Conservation (phyloP, 2,797 vertebrate species). For the Chaetodon trifasciatus region DNA sequence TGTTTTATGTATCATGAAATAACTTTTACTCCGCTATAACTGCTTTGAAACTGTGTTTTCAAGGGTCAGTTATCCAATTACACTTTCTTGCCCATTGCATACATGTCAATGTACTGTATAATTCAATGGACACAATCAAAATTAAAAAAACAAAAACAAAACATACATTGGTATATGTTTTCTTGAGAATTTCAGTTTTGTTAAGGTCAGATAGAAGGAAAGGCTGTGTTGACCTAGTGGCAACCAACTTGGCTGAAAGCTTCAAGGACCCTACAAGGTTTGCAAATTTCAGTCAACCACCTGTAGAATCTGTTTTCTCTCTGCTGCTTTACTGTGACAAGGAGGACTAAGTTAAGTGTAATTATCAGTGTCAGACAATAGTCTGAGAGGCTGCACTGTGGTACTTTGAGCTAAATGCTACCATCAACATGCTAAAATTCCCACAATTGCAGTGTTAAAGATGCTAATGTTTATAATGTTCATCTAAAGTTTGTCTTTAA, state of each 20-base stretch:
- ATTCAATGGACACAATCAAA: background rate
- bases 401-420: background rate
- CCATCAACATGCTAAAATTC: background rate
- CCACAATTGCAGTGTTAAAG: background rate
- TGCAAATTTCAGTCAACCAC: no score
- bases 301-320: no score
- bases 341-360: no score
- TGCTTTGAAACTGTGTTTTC: background rate
- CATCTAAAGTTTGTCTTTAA: background rate
- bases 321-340: no score
- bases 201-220: background rate
- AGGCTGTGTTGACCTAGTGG: no score
- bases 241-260: background rate
- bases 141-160: background rate
- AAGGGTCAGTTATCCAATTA: background rate
- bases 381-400: no score
- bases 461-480: background rate
- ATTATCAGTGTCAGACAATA: background rate
- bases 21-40: background rate
- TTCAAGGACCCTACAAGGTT: no score
- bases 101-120: background rate
- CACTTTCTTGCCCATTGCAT: background rate
- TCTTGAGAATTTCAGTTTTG: background rate
- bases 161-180: background rate
- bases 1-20: background rate